phyloP scores from a whole-genome alignment of 1,140 invertebrate species.

The Pantala flavescens region DNA sequence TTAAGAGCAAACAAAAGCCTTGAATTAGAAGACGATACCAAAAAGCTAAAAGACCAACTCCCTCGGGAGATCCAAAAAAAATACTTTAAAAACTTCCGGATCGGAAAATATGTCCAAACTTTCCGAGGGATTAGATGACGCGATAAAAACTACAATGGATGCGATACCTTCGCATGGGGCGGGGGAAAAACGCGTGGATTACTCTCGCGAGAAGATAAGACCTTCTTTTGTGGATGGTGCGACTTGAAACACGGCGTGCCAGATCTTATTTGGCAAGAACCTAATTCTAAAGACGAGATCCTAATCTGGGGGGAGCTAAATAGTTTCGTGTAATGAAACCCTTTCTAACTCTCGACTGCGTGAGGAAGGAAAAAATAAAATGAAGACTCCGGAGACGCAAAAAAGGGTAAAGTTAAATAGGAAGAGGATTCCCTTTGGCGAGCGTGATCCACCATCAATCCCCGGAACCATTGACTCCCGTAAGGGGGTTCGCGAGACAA shows the following conservation, averaged over 20 bases:
- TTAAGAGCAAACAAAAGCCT: neutral
- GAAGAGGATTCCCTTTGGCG: neutral
- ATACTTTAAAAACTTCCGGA: too few species aligned
- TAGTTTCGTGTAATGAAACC: slow-evolving; percentile 6
- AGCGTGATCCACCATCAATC: neutral
- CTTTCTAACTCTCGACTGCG: neutral
- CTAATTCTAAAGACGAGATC: neutral
- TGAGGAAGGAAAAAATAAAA: neutral
- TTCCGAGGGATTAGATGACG: too few species aligned
- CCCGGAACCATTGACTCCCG: neutral
- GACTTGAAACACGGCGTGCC: neutral
- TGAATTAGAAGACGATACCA: neutral
- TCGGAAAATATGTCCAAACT: too few species aligned
- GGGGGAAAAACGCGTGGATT: neutral
- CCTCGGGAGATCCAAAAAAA: too few species aligned
- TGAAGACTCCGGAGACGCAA: neutral
- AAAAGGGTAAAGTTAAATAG: neutral
- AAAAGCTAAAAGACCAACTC: too few species aligned
- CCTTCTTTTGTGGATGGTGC: neutral
- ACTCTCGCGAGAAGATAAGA: neutral
- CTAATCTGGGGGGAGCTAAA: neutral
- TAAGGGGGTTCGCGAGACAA: neutral
- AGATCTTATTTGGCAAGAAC: slow-evolving; percentile 6
- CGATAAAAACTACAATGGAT: neutral
- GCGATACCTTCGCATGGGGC: neutral